Evolutionary conservation across 2,888 invertebrate species (phyloP).

Genomic region (Macrosiphum euphorbiae): DNA sequence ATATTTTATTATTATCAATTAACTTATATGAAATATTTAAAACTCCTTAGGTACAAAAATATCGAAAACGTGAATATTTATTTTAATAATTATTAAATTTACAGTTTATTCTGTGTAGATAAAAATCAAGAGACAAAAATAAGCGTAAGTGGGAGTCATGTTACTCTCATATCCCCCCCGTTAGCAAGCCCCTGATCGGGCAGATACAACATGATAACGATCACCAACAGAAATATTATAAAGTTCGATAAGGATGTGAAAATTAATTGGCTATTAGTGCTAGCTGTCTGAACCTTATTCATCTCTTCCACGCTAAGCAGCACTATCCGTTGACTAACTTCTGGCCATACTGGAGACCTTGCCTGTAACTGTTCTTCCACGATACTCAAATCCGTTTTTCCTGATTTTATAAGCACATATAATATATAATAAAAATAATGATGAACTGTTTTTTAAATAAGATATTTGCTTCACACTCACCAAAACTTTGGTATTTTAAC

Average conservation of each 20-base stretch:
- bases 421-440: neutral
- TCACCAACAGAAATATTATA: neutral
- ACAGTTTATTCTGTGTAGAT: neutral
- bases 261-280: neutral
- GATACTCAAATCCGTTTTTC: neutral
- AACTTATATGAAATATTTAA: neutral
- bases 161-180: neutral
- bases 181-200: neutral
- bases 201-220: neutral
- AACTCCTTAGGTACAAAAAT: neutral
- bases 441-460: neutral
- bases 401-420: slow-evolving; percentile 5
- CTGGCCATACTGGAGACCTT: slow-evolving; percentile 30
- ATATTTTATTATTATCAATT: too few relatives aligned
- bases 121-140: neutral
- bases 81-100: neutral
- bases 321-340: neutral
- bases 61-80: neutral
- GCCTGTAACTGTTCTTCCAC: neutral
- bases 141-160: neutral
- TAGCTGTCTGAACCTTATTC: neutral
- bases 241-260: neutral
- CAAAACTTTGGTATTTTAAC: neutral
- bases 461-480: slow-evolving; percentile 21
- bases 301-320: neutral